A percentile compares a stretch with the other conserved stretches of the same genome.
Conservation (phyloP, 1,140 invertebrate genomes). For the Drosophila nannoptera region DNA sequence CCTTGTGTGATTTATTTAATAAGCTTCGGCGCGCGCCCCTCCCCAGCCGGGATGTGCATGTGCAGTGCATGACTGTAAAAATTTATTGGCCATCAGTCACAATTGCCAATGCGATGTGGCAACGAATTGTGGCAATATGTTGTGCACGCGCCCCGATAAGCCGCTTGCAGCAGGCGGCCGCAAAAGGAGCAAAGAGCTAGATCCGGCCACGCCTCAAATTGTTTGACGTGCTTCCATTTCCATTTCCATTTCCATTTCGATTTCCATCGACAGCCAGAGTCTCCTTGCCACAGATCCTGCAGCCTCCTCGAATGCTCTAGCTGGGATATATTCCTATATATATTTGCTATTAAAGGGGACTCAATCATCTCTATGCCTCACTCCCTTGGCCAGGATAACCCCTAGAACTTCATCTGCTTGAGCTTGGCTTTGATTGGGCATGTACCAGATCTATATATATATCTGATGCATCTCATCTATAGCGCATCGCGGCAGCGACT, state of each 20-base stretch:
- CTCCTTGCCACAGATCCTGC: neutral
- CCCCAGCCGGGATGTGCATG: conserved; percentile 32
- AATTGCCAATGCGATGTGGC: conserved; percentile 61
- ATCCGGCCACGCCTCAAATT: conserved; percentile 21
- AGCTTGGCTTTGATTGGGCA: too few species aligned
- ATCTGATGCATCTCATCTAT: neutral
- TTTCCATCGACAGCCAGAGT: neutral
- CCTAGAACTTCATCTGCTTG: too few species aligned
- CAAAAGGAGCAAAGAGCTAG: neutral
- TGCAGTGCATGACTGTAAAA: conserved; percentile 66
- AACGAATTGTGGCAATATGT: conserved; percentile 69
- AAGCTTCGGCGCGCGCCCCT: conserved; percentile 32
- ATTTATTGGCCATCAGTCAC: conserved; percentile 77
- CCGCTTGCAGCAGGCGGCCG: neutral
- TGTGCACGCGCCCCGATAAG: conserved; percentile 69
- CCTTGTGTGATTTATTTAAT: conserved; percentile 71
- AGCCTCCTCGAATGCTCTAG: too few species aligned
- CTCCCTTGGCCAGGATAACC: too few species aligned
- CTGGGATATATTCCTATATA: too few species aligned
- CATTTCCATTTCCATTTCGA: conserved; percentile 5
- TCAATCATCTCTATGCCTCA: too few species aligned
- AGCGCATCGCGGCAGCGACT: conserved; percentile 19
- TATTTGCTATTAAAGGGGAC: too few species aligned
- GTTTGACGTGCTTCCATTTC: conserved; percentile 14
- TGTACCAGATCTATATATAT: neutral